Evolutionary conservation across 2,797 vertebrate genomes (phyloP), one percentile per base, ranked within the genome.

Genomic region (Calcarius lapponicus): DNA sequence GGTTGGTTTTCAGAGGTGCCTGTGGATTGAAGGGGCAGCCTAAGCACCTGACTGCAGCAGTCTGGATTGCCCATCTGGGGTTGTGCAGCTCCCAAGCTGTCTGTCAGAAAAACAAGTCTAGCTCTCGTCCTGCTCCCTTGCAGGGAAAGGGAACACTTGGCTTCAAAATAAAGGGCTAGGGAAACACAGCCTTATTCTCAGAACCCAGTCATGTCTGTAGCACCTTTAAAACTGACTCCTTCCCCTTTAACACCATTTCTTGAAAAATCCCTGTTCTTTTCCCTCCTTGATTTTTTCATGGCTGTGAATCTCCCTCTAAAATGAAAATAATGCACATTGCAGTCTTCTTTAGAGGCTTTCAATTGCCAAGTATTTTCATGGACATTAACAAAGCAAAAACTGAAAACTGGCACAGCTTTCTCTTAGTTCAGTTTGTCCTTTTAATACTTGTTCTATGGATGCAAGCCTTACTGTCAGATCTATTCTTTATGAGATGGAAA

Each of bases 401-500:
- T 36, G 74, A 82, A 62, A 89, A 65, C 50, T 92, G 72, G 61
- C 84, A 75, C 50, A 70, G 86, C 47, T 80, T 62, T 50, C 45
- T 70, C 84, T 58, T 42, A 61, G 70, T 80, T 91, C 79, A 67
- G 79, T 86, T 86, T 84, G 81, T 80, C 80, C 61, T 94, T 96
- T 94, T 86, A 90, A 66, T 91, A 69, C 80, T 74, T 85, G 80
- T 51, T 61, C 76, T 83, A 42, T 28, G 9, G 70, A 79, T 95
- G 47, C 87, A 87, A 97, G 53, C 74, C 88, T 69, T 57, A 92
- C 84, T 88, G 94, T 96, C 95, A 76, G 61, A 91, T 58, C 90
- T 89, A 88, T 86, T 96, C 94, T 84, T 72, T 91, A 90, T 94
- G 89, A 79, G 92, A 95, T 80, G 78, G 86, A 86, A 93, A 93